Base-by-base conservation (phyloP, 2,888 invertebrate genomes). In the Diarsia brunnea region DNA sequence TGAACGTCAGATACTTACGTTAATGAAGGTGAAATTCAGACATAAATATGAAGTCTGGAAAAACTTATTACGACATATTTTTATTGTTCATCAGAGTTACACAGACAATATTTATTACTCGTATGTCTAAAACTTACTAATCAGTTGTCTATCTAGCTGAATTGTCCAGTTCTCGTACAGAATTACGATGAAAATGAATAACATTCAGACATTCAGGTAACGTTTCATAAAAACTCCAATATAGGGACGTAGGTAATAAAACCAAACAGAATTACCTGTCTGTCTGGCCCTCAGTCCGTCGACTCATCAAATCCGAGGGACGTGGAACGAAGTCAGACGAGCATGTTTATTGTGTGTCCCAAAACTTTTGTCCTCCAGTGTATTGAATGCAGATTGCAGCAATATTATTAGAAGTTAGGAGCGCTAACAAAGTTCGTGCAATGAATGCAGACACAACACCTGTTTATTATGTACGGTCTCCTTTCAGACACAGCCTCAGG, bases 151-250 rank as follows among this genome's bases (percentile, higher is more conserved):
- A 45, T 65, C 16, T 60, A 55, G 45, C 63, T 61, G 16, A 73
- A 80, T 80, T 73, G 58, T 24, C 67, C 21, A 67, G 72, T 72
- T 72, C 61, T 43, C 69, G 19, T 58, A 51, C 80, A 38, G 69
- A 74, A 80, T 63, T 63, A 72, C 58, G 27, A 78, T 63, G 72
- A 70, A 81, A 81, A 78, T 81, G 63, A 82, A 77, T 77, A 81
- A 66, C 43, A 73, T 86, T 77, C 66, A 82, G 63, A 65, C 27
- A 72, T 85, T 75, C 68, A 83, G 65, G 73, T 65, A 69, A 70
- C 43, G 70, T 81, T 76, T 53, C 71, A 85, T 86, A 83, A 84
- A 85, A 85, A 76, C 63, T 66, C 65, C 66, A 86, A 86, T 85
- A 84, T 74, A 74, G 64, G 70, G 63, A 81, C 75, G 72, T 73